Evolutionary conservation across 53 echinoderm and acorn worm genomes (phyloP).

Genomic region (Mesocentrotus franciscanus): DNA sequence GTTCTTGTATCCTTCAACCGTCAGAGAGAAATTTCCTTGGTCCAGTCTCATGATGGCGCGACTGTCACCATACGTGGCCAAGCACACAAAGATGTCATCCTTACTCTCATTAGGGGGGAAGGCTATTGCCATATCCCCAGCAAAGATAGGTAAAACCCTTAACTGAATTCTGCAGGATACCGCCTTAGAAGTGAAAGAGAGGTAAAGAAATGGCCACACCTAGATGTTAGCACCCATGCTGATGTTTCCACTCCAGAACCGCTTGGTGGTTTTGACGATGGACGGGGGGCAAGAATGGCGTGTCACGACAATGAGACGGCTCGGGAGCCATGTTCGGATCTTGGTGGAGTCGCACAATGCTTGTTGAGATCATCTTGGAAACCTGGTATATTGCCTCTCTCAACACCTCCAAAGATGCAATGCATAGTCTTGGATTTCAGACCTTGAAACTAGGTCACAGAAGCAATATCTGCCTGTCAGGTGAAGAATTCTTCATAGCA

Average conservation of each 20-base stretch:
- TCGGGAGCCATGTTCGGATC: constrained; percentile 12
- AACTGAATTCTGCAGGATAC: neutral
- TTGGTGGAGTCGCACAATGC: constrained; percentile 48
- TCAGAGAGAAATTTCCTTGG: constrained; percentile 46
- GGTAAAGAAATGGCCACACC: constrained; percentile 34
- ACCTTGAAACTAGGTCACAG: neutral
- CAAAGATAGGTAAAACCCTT: neutral
- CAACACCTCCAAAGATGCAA: constrained; percentile 32
- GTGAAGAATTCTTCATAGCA: too few relatives aligned
- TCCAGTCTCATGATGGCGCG: constrained; percentile 60
- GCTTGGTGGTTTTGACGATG: constrained; percentile 43
- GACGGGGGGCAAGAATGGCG: constrained; percentile 28
- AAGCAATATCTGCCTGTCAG: neutral
- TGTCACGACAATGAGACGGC: neutral
- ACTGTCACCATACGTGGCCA: constrained; percentile 53
- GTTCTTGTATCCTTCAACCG: constrained; percentile 51
- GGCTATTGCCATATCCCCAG: constrained; percentile 41
- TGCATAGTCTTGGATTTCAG: constrained; percentile 13
- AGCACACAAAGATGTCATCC: constrained; percentile 60
- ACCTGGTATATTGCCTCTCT: constrained; percentile 53
- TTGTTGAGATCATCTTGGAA: constrained; percentile 22
- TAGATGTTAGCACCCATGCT: constrained; percentile 32
- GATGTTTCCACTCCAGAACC: constrained; percentile 4
- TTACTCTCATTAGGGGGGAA: constrained; percentile 33
- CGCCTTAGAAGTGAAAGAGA: neutral